phyloP scores from a whole-genome alignment of 2,113 vertebrate genomes.

The Cynoglossus semilaevis region DNA sequence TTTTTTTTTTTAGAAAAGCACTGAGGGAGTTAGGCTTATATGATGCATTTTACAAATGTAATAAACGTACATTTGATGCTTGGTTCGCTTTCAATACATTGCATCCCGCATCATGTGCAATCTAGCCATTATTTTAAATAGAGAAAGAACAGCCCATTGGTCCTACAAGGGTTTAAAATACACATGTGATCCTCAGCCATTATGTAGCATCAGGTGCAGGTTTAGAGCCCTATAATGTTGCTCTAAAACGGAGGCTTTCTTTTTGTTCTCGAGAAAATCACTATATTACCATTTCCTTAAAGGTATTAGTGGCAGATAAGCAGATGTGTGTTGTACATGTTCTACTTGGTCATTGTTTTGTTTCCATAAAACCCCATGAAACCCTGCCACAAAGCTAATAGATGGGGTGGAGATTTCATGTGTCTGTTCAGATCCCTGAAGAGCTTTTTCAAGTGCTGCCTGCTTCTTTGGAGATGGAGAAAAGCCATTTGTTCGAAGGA shows the following conservation, averaged over 20 bases:
- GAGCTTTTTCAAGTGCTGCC: slow-evolving; percentile 70
- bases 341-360: slow-evolving; percentile 70
- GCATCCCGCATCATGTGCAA: too few relatives aligned
- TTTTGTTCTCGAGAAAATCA: slow-evolving; percentile 56
- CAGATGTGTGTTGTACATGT: slow-evolving; percentile 57
- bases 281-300: slow-evolving; percentile 73
- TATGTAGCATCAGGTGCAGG: slow-evolving; percentile 61
- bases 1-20: too few relatives aligned
- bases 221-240: slow-evolving; percentile 40
- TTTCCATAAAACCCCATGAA: slow-evolving; percentile 69
- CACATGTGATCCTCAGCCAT: slow-evolving; percentile 2
- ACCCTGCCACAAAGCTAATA: slow-evolving; percentile 78
- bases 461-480: slow-evolving; percentile 62
- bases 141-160: too few relatives aligned
- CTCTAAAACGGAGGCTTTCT: slow-evolving; percentile 28
- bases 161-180: too few relatives aligned
- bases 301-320: slow-evolving; percentile 57
- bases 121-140: too few relatives aligned
- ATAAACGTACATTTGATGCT: too few relatives aligned
- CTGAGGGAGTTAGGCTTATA: too few relatives aligned
- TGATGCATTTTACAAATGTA: too few relatives aligned
- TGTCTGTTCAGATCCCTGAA: slow-evolving; percentile 59
- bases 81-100: too few relatives aligned
- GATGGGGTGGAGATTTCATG: slow-evolving; percentile 64
- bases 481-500: slow-evolving; percentile 71